Evolutionary conservation across 2,113 vertebrate species (phyloP).

Genomic region (Pomatorhinus ruficollis): DNA sequence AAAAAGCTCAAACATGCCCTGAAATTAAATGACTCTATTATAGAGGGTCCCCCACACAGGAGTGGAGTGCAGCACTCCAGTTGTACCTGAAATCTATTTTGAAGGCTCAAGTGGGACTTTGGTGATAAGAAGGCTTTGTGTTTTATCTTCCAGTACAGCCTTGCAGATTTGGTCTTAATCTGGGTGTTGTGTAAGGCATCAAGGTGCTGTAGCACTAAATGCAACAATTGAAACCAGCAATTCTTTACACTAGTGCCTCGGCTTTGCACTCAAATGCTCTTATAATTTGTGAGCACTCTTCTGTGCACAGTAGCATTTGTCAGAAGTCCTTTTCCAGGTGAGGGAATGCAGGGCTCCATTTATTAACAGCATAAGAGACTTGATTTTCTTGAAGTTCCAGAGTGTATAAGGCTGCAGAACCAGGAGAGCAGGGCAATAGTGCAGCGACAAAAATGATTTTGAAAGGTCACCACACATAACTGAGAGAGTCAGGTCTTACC

Average conservation of each 20-base stretch:
- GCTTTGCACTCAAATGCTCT: background rate
- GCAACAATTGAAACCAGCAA: background rate
- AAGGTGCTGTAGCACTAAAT: background rate
- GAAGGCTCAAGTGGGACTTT: background rate
- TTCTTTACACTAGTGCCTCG: background rate
- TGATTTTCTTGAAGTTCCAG: background rate
- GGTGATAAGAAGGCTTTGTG: background rate
- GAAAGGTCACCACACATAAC: background rate
- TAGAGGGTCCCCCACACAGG: background rate
- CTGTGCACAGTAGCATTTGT: background rate
- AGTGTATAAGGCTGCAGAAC: background rate
- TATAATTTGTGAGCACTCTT: background rate
- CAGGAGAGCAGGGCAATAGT: background rate
- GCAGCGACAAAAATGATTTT: background rate
- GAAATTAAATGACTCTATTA: background rate
- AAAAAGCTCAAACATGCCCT: background rate
- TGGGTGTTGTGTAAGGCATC: background rate
- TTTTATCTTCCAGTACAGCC: constrained; percentile 19
- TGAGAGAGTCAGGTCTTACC: background rate
- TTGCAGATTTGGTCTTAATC: constrained; percentile 9
- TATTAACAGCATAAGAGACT: background rate
- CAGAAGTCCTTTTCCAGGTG: background rate
- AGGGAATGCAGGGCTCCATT: background rate
- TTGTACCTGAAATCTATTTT: background rate
- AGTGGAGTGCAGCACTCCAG: background rate